phyloP scores from a whole-genome alignment of 2,113 vertebrate genomes.

The Sisor rabdophorus region DNA sequence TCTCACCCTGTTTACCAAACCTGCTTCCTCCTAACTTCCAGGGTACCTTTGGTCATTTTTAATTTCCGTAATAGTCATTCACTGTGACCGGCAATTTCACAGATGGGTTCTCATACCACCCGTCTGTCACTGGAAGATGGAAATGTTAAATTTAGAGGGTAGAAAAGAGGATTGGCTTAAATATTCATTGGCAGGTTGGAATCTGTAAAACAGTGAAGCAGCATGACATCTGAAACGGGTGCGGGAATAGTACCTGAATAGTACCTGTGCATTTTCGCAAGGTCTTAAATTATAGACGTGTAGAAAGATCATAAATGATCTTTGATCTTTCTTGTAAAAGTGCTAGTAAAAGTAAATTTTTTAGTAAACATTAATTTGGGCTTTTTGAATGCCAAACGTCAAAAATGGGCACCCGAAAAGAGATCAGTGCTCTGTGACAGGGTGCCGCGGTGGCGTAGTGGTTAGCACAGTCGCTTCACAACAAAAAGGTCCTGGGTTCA shows the following conservation, averaged over 20 bases:
- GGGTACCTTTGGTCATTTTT: conserved; percentile 18
- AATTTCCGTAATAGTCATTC: conserved; percentile 24
- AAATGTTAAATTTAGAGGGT: conserved; percentile 6
- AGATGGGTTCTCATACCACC: conserved; percentile 18
- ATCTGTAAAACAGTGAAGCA: conserved; percentile 11
- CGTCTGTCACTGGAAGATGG: conserved; percentile 2
- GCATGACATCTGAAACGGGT: not conserved
- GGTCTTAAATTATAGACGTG: too few species aligned
- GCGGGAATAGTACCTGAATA: not conserved
- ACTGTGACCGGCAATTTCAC: conserved; percentile 23
- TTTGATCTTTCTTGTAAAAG: too few species aligned
- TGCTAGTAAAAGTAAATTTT: too few species aligned
- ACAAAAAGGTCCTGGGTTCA: too few species aligned
- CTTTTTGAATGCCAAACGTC: too few species aligned
- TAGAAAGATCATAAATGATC: too few species aligned
- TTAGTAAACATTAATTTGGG: too few species aligned
- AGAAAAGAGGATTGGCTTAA: not conserved
- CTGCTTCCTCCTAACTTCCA: not conserved
- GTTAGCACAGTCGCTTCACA: too few species aligned
- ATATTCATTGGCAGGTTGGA: conserved; percentile 10
- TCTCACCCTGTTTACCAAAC: not conserved
- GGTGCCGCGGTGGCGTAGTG: too few species aligned
- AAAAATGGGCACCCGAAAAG: too few species aligned
- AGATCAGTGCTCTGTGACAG: too few species aligned
- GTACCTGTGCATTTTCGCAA: too few species aligned